phyloP scores from a whole-genome alignment of 2,113 vertebrate species.

The Castor canadensis region DNA sequence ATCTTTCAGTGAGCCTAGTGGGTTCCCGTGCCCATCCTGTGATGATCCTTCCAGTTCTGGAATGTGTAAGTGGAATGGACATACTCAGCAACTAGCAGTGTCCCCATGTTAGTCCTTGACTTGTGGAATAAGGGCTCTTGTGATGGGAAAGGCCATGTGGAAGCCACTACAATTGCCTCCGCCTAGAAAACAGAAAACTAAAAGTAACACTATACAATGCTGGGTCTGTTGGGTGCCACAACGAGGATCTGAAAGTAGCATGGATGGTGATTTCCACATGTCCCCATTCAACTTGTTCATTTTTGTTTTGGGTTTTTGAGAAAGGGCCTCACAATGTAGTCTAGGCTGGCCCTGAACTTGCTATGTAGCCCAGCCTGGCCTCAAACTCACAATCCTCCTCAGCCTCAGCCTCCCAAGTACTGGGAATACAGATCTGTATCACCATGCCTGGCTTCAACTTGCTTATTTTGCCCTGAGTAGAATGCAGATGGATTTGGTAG shows the following conservation, averaged over 20 bases:
- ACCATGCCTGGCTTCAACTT: no score
- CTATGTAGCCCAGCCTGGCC: no score
- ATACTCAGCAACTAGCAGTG: neutral
- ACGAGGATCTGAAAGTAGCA: neutral
- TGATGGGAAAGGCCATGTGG: neutral
- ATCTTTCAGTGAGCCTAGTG: neutral
- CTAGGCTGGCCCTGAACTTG: no score
- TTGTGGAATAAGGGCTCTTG: neutral
- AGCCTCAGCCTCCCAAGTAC: no score
- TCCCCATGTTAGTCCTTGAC: neutral
- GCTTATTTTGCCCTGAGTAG: neutral
- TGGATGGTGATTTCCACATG: neutral
- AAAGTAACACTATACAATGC: neutral
- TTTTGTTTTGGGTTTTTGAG: no score
- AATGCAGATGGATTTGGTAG: neutral
- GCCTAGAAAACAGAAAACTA: neutral
- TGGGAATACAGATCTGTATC: no score
- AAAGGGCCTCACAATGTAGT: no score
- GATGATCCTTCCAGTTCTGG: neutral
- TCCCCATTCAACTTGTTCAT: neutral
- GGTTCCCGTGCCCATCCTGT: neutral
- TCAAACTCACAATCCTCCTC: no score
- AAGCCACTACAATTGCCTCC: neutral
- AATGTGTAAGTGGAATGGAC: neutral
- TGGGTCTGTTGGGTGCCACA: neutral